These are phyloP conservation scores for Flexamia atlantica DNA, from an alignment of 2,888 invertebrate genomes.

Conservation along the genomic window DNA sequence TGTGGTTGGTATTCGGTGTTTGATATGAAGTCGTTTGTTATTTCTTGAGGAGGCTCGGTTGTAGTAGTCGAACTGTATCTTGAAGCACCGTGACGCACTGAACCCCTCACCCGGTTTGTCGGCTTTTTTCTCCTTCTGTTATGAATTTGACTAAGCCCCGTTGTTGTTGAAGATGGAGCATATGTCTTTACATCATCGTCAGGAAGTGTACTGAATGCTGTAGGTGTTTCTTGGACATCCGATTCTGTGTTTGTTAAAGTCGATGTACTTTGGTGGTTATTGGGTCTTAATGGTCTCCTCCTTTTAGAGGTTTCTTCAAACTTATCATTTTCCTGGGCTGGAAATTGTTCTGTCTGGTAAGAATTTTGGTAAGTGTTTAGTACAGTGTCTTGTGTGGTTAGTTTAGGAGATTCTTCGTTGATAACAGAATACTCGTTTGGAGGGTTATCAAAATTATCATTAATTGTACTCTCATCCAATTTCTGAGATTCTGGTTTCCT, in stretches of 20 bases:
- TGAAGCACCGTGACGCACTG: background rate
- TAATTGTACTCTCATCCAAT: constrained; percentile 17
- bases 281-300: constrained; percentile 29
- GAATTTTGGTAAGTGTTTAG: constrained; percentile 1
- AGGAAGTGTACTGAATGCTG: constrained; percentile 35
- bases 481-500: constrained; percentile 35
- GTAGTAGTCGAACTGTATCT: constrained; percentile 36
- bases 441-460: background rate
- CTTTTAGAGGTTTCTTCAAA: constrained; percentile 33
- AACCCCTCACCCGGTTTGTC: constrained; percentile 37
- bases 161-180: constrained; percentile 44
- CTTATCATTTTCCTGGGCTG: background rate
- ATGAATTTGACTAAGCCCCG: constrained; percentile 4
- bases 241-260: constrained; percentile 43
- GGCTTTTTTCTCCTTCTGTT: constrained; percentile 62
- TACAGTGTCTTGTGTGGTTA: constrained; percentile 34
- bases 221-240: constrained; percentile 36
- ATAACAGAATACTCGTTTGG: constrained; percentile 15
- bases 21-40: constrained; percentile 4
- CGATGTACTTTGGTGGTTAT: constrained; percentile 33
- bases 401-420: constrained; percentile 5
- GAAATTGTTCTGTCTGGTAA: background rate
- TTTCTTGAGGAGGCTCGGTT: constrained; percentile 31
- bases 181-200: constrained; percentile 54
- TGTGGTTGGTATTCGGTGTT: constrained; percentile 35